Evolutionary conservation across 2,888 invertebrate species (phyloP).

Genomic region (Unio pictorum): DNA sequence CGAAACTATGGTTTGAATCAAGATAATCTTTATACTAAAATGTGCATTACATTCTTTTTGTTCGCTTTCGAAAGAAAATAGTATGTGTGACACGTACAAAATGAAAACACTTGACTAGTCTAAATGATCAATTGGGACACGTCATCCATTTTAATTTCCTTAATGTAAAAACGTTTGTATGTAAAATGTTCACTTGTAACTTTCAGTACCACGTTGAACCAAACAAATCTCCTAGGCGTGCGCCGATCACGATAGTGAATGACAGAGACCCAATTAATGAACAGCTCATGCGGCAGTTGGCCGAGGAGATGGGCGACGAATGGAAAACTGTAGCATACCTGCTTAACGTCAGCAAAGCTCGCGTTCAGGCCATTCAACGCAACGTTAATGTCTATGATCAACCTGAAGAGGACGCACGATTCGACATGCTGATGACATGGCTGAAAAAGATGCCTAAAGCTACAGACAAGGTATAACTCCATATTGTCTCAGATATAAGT

Average conservation of each 20-base stretch:
- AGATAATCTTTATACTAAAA: too few species aligned
- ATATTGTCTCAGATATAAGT: background rate
- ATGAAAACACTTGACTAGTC: too few species aligned
- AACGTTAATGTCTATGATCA: slow-evolving; percentile 40
- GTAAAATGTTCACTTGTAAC: slow-evolving; percentile 1
- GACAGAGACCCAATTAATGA: slow-evolving; percentile 54
- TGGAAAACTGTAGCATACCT: slow-evolving; percentile 59
- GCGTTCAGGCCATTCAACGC: slow-evolving; percentile 56
- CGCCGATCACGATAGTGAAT: slow-evolving; percentile 53
- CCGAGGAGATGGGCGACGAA: slow-evolving; percentile 63
- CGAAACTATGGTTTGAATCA: background rate
- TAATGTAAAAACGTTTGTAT: background rate
- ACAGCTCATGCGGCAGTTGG: slow-evolving; percentile 48
- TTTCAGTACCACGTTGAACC: slow-evolving; percentile 56
- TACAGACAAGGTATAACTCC: slow-evolving; percentile 54
- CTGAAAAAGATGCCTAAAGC: slow-evolving; percentile 61
- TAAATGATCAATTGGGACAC: too few species aligned
- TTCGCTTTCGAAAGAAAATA: too few species aligned
- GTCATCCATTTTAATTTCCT: too few species aligned
- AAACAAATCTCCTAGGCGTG: slow-evolving; percentile 38
- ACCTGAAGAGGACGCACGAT: slow-evolving; percentile 51
- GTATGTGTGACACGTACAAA: too few species aligned
- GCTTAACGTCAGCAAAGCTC: slow-evolving; percentile 56
- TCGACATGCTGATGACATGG: slow-evolving; percentile 68
- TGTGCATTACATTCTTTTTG: too few species aligned